Base-by-base conservation (phyloP, 92 coral and sea anemone genomes). In the Desmophyllum pertusum region DNA sequence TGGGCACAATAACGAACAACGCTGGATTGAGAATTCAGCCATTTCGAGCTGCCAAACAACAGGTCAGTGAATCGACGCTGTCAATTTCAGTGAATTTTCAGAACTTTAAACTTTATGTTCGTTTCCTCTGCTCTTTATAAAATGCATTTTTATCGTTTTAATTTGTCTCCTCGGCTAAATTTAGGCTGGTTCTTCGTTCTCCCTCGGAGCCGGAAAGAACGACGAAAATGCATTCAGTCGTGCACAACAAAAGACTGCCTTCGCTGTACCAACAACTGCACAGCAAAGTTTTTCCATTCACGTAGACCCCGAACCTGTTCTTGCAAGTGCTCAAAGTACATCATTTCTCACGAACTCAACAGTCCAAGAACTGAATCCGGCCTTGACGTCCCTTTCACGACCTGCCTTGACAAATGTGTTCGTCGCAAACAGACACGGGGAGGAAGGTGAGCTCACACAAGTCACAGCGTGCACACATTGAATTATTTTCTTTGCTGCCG, bases 1-100 rank as follows among this genome's bases (percentile, higher is more conserved):
- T 96, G 90, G 93, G 99, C 23, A 96, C 98, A 48, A 92, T 96
- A 46, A 92, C 99, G 52, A 92, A 95, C 93, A 96, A 96, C 88
- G 82, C 82, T 33, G 89, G 82, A 45, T 90, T 94, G 76, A 89
- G 99, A 91, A 88, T 96, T 87, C 99, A 96, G 88, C 99, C 99
- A 42, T 90, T 86, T 88, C 92, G 99, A 78, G 99, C 99, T 70
- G 99, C 98, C 15, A 96, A 96, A 46, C 86, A 83, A 70, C 87
- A 84, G 81, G 87, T 84, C 78, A 65, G 87, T 84, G 67, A 70
- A 71, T 23, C 41, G 41, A 40, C 21, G 59, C n/a, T 17, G 57
- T 73, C 75, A 48, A 64, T 73, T 48, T 73, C 65, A 61, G 23
- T 15, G 51, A 68, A 31, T 30, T 77, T 68, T 76, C 61, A 40